Evolutionary conservation across 2,888 invertebrate genomes (phyloP).

Genomic region (Lasioglossum villosulum): DNA sequence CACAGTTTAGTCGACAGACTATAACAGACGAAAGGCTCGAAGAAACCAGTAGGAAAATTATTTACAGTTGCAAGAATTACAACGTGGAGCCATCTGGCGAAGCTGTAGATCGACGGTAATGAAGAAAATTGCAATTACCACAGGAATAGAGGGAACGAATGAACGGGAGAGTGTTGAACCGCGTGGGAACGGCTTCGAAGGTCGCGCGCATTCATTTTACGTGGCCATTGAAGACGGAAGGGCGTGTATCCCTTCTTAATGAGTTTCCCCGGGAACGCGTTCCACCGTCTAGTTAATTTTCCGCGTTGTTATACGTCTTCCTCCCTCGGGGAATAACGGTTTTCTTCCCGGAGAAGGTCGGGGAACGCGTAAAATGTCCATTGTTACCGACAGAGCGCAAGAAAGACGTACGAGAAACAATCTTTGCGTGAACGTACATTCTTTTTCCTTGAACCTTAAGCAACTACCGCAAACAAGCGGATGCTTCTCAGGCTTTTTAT

Average conservation of each 20-base stretch:
- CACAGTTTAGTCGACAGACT: background rate
- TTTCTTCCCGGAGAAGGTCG: constrained; percentile 16
- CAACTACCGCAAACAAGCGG: background rate
- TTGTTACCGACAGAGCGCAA: constrained; percentile 32
- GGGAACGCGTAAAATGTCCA: constrained; percentile 43
- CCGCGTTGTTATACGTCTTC: constrained; percentile 37
- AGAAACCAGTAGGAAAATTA: background rate
- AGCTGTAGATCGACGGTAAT: background rate
- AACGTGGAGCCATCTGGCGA: background rate
- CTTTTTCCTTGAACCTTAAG: constrained; percentile 2
- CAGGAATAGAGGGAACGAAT: background rate
- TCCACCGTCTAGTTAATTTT: constrained; percentile 43
- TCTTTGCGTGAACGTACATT: background rate
- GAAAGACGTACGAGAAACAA: background rate
- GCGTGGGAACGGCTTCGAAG: constrained; percentile 17
- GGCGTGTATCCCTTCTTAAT: constrained; percentile 31
- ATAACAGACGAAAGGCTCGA: background rate
- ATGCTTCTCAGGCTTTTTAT: constrained; percentile 20
- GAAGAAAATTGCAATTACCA: constrained; percentile 5
- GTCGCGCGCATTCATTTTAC: background rate
- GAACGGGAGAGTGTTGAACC: background rate
- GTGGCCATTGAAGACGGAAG: constrained; percentile 1
- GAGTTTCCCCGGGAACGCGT: constrained; percentile 44
- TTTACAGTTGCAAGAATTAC: background rate
- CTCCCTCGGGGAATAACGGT: constrained; percentile 49